Conservation (phyloP, 1,140 invertebrate species). For the Oppia nitens region DNA sequence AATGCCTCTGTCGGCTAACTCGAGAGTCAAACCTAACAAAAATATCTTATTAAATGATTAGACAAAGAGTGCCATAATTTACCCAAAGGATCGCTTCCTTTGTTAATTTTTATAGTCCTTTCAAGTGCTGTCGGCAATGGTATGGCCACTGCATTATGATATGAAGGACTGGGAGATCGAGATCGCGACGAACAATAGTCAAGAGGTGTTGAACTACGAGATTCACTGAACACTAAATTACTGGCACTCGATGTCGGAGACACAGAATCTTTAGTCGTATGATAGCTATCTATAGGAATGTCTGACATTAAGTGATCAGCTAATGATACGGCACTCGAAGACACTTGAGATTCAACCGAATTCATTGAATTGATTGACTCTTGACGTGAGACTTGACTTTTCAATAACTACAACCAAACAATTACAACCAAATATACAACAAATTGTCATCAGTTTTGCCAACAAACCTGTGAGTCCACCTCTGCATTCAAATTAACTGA, state of each 20-base stretch:
- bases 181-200: not conserved
- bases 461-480: not conserved
- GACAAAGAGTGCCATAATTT: constrained; percentile 21
- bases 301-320: not conserved
- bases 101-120: constrained; percentile 38
- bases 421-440: not conserved
- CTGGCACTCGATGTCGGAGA: constrained; percentile 7
- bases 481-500: not conserved
- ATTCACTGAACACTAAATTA: constrained; percentile 5
- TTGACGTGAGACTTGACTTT: not conserved
- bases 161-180: not conserved
- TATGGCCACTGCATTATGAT: not conserved
- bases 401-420: not conserved
- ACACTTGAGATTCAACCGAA: not conserved
- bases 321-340: constrained; percentile 6
- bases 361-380: not conserved
- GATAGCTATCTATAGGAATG: not conserved
- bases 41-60: not conserved
- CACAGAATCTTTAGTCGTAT: not conserved
- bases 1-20: constrained; percentile 39
- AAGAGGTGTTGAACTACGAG: constrained; percentile 7
- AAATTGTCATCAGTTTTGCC: not conserved
- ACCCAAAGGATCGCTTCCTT: constrained; percentile 39
- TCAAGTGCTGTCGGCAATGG: constrained; percentile 40
- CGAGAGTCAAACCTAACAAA: constrained; percentile 36